A percentile compares a stretch with the other conserved stretches of the same genome.
phyloP scores from a whole-genome alignment of 2,888 invertebrate species.

The Tolmerus cingulatus region DNA sequence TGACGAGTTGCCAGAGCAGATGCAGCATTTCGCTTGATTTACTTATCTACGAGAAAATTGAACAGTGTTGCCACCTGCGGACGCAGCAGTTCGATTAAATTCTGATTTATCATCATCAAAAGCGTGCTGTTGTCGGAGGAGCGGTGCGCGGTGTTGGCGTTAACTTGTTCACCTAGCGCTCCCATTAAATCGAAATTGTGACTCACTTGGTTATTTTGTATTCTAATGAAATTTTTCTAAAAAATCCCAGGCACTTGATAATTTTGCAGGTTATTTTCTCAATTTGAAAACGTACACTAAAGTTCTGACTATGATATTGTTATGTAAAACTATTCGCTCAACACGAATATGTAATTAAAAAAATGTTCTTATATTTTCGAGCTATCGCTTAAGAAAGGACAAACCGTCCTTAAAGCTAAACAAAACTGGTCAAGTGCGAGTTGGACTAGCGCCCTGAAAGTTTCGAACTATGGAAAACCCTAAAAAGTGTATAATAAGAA shows the following conservation, averaged over 20 bases:
- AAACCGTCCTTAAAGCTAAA: too few species aligned
- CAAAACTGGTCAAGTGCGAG: too few species aligned
- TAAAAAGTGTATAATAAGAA: too few species aligned
- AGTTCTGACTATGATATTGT: too few species aligned
- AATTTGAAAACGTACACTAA: neutral
- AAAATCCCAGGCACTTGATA: neutral
- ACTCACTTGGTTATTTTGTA: neutral
- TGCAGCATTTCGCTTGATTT: neutral
- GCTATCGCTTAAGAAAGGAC: too few species aligned
- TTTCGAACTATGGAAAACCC: too few species aligned
- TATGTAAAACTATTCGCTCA: too few species aligned
- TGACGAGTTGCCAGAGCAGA: neutral
- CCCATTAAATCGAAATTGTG: neutral
- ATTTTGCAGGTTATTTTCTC: neutral
- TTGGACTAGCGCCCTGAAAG: too few species aligned
- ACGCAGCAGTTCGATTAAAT: neutral
- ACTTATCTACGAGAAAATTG: neutral
- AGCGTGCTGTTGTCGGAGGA: neutral
- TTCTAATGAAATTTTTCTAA: neutral
- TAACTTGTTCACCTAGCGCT: neutral
- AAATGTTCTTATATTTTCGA: too few species aligned
- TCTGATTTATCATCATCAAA: neutral
- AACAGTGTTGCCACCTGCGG: neutral
- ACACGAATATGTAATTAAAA: too few species aligned
- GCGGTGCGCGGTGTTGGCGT: neutral